These are phyloP conservation scores for Erythrocercus mccallii DNA, from an alignment of 2,113 vertebrate genomes.

Conservation along the genomic window DNA sequence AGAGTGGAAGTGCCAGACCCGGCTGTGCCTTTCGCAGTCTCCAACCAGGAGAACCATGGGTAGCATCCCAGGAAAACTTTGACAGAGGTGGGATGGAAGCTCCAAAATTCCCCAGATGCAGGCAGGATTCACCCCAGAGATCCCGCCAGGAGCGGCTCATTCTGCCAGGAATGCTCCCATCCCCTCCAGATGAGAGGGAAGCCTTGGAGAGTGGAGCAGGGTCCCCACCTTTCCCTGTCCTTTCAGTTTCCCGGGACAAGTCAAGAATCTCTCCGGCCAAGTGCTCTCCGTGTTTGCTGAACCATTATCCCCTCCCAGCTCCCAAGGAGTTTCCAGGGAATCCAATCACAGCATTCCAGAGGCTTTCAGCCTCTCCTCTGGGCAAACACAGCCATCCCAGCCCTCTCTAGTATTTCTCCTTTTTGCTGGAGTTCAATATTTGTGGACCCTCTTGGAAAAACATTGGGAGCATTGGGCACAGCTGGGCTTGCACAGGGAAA, in stretches of 20 bases:
- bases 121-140: not conserved
- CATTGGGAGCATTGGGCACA: fast-evolving
- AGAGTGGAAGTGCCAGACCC: fast-evolving
- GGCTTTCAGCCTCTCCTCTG: constrained; percentile 28
- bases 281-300: constrained; percentile 20
- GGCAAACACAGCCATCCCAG: not conserved
- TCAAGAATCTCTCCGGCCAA: not conserved
- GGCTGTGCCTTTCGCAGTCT: not conserved
- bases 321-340: constrained; percentile 7
- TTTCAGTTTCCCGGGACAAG: not conserved
- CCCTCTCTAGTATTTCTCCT: not conserved
- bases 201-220: fast-evolving
- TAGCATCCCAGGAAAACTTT: not conserved
- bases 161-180: not conserved
- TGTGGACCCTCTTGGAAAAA: not conserved
- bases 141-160: fast-evolving
- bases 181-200: not conserved
- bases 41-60: not conserved
- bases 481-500: not conserved
- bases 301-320: constrained; percentile 7
- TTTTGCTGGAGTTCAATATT: not conserved
- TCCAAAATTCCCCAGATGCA: not conserved
- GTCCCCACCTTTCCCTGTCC: not conserved
- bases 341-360: constrained; percentile 35
- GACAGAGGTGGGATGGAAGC: no score